Conservation (phyloP, 2,797 vertebrate species). For the Acanthopagrus latus region DNA sequence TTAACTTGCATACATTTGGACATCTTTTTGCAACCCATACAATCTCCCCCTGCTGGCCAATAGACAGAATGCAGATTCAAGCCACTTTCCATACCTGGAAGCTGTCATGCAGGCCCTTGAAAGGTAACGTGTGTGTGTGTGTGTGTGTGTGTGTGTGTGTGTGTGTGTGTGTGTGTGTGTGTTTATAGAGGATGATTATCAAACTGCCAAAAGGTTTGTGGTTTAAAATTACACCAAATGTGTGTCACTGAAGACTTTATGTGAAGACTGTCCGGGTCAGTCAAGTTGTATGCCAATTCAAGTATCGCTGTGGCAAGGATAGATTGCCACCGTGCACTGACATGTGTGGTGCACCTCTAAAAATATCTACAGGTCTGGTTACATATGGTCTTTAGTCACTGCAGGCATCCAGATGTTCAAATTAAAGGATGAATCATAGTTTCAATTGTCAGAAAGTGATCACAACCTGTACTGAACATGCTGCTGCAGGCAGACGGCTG, state of each 20-base stretch:
- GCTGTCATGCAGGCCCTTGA: constrained; percentile 8
- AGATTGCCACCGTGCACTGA: not conserved
- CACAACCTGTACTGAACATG: constrained; percentile 38
- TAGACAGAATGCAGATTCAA: too few relatives aligned
- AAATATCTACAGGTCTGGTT: constrained; percentile 40
- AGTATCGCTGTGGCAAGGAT: not conserved
- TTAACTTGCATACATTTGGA: too few relatives aligned
- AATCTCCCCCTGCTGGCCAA: too few relatives aligned
- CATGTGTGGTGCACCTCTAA: constrained; percentile 31
- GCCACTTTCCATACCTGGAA: too few relatives aligned
- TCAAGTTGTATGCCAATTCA: not conserved
- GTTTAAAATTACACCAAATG: constrained; percentile 23
- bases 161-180: not conserved
- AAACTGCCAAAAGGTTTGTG: not conserved
- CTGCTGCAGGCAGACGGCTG: constrained; percentile 55
- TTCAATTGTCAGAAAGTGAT: constrained; percentile 23
- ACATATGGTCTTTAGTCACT: constrained; percentile 10
- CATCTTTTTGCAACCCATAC: too few relatives aligned
- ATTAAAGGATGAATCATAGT: not conserved
- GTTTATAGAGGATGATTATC: not conserved
- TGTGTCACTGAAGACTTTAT: not conserved
- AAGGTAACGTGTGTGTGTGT: not conserved
- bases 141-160: too few relatives aligned
- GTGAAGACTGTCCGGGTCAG: not conserved
- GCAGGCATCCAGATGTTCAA: constrained; percentile 9